Evolutionary conservation across 2,888 invertebrate species (phyloP), one percentile per base, ranked within the genome.

Genomic region (Euplexia lucipara): DNA sequence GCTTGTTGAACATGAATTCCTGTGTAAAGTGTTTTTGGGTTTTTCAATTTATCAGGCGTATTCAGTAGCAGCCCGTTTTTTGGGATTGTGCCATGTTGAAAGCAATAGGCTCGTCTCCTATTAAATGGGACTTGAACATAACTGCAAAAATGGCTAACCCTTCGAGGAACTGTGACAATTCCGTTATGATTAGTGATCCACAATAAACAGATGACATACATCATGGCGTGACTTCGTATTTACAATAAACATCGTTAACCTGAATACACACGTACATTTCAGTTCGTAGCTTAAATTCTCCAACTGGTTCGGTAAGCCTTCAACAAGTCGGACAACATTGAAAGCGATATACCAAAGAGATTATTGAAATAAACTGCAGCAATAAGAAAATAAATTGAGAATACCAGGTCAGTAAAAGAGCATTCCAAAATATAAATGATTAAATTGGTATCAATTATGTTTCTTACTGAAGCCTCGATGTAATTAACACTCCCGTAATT

Each of bases 221-320:
- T 67, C 57, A 39, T 77, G 65, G 70, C 67, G 76, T 74, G 72
- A 78, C 76, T 81, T 75, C 62, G 73, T 81, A 83, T 82, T 83
- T 75, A 86, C 79, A 83, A 88, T 84, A 86, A 86, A 85, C 82
- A 85, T 87, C 86, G 83, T 88, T 90, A 87, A 87, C 90, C 88
- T 73, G 83, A 83, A 88, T 88, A 86, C 83, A 83, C 83, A 69
- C 48, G 63, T 77, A 81, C 65, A 80, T 78, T 85, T 86, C 75
- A 75, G 76, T 70, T 76, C 78, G 54, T 65, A 82, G 70, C 81
- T 83, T 65, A 79, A 80, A 80, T 82, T 77, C 70, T 78, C 44
- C 45, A 58, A 67, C 48, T 74, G 41, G 76, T 75, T 78, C 70
- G 77, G 77, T 79, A 81, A 83, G 74, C 68, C 74, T 74, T 71